Percentiles rank a stretch among this genome's conserved stretches.
Conservation (phyloP, 2,888 invertebrate species). For the Perizoma flavofasciatum region DNA sequence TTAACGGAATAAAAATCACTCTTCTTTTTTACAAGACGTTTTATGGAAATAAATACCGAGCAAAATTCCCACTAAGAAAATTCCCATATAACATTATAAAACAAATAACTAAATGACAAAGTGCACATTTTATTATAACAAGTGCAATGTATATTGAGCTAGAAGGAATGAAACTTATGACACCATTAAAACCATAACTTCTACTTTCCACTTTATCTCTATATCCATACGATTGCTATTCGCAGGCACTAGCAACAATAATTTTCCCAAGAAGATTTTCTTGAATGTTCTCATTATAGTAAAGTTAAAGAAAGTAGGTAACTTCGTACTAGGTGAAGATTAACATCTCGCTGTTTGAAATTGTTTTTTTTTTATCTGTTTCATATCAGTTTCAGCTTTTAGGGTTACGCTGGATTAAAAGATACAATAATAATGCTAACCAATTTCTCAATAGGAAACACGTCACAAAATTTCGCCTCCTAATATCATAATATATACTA, state of each 20-base stretch:
- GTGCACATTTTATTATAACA: conserved; percentile 21
- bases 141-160: conserved; percentile 45
- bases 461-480: too few species aligned
- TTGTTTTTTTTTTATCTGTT: conserved; percentile 9
- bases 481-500: too few species aligned
- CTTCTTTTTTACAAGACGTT: too few species aligned
- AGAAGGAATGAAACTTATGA: conserved; percentile 48
- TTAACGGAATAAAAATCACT: too few species aligned
- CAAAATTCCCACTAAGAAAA: too few species aligned
- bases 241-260: neutral
- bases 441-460: too few species aligned
- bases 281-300: conserved; percentile 20
- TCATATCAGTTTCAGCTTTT: neutral
- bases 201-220: conserved; percentile 8
- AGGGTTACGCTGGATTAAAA: too few species aligned
- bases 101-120: conserved; percentile 20
- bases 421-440: too few species aligned
- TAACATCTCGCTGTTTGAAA: conserved; percentile 9
- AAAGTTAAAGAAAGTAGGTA: conserved; percentile 18
- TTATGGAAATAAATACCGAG: too few species aligned
- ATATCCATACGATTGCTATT: conserved; percentile 1
- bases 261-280: conserved; percentile 20
- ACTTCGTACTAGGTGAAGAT: conserved; percentile 14
- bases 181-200: conserved; percentile 34
- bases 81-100: conserved; percentile 8